phyloP scores from a whole-genome alignment of 92 coral and sea anemone species.

The Porites lobata region DNA sequence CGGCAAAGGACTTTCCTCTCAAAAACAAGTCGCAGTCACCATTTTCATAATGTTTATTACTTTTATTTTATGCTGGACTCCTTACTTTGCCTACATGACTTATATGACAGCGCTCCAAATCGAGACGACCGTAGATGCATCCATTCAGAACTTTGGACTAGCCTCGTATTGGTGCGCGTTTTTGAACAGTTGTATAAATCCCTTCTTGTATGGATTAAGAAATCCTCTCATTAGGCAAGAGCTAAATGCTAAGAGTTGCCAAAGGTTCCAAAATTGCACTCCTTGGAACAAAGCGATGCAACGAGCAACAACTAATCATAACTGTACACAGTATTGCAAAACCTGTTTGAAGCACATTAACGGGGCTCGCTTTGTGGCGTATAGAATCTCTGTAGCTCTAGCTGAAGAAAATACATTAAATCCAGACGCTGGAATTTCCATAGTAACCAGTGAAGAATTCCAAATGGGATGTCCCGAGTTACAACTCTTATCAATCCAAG shows the following conservation, averaged over 20 bases:
- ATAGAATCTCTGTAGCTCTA: conserved; percentile 16
- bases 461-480: not conserved
- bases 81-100: conserved; percentile 67
- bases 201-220: conserved; percentile 82
- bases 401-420: conserved; percentile 9
- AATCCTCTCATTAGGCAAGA: conserved; percentile 71
- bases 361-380: not conserved
- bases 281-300: no score
- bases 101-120: conserved; percentile 60
- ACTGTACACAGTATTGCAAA: not conserved
- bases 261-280: not conserved
- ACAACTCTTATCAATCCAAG: conserved; percentile 7
- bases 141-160: conserved; percentile 53
- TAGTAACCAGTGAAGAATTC: not conserved
- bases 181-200: conserved; percentile 79
- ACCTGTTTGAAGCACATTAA: not conserved
- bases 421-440: conserved; percentile 15
- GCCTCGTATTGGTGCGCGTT: conserved; percentile 84
- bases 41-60: conserved; percentile 78
- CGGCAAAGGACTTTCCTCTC: conserved; percentile 35
- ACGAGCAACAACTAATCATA: not conserved
- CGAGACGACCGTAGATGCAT: conserved; percentile 16
- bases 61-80: conserved; percentile 85
- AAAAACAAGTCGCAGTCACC: conserved; percentile 74
- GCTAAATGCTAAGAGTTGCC: conserved; percentile 2